Conservation (phyloP, 2,888 invertebrate genomes). For the Myopa tessellatipennis region DNA sequence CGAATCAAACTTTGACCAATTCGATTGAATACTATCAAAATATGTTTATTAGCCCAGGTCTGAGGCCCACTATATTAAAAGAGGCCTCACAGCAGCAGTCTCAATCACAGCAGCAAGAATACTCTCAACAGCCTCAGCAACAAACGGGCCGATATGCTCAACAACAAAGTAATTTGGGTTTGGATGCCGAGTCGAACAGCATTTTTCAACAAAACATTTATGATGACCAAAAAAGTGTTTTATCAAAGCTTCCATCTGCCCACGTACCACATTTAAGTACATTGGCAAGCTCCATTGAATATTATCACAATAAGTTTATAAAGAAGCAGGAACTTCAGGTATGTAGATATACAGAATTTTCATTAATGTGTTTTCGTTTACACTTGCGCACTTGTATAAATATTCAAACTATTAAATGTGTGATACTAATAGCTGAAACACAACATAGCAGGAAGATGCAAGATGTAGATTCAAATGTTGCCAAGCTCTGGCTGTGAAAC, state of each 20-base stretch:
- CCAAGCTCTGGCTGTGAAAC: no score
- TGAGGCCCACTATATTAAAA: slow-evolving; percentile 58
- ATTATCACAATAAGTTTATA: slow-evolving; percentile 66
- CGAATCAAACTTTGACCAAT: slow-evolving; percentile 53
- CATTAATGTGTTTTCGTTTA: slow-evolving; percentile 15
- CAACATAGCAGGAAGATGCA: no score
- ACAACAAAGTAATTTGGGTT: slow-evolving; percentile 29
- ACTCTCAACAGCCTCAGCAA: slow-evolving; percentile 49
- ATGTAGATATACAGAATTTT: slow-evolving; percentile 50
- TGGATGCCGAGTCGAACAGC: slow-evolving; percentile 60
- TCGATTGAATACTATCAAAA: slow-evolving; percentile 67
- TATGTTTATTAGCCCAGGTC: slow-evolving; percentile 65
- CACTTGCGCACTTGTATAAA: slow-evolving; percentile 7
- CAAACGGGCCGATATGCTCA: slow-evolving; percentile 48
- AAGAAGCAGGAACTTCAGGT: slow-evolving; percentile 67
- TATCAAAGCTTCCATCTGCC: slow-evolving; percentile 56
- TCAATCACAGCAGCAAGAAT: slow-evolving; percentile 53
- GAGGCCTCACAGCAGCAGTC: slow-evolving; percentile 52
- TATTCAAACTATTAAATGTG: no score
- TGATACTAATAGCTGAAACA: no score
- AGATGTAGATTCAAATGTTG: no score
- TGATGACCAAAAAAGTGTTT: slow-evolving; percentile 52
- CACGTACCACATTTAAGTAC: slow-evolving; percentile 64
- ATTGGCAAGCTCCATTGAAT: slow-evolving; percentile 65
- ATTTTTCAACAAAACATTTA: slow-evolving; percentile 64